These are phyloP conservation scores for Pseudococcus longispinus DNA, from an alignment of 2,888 invertebrate species.

Conservation along the genomic window DNA sequence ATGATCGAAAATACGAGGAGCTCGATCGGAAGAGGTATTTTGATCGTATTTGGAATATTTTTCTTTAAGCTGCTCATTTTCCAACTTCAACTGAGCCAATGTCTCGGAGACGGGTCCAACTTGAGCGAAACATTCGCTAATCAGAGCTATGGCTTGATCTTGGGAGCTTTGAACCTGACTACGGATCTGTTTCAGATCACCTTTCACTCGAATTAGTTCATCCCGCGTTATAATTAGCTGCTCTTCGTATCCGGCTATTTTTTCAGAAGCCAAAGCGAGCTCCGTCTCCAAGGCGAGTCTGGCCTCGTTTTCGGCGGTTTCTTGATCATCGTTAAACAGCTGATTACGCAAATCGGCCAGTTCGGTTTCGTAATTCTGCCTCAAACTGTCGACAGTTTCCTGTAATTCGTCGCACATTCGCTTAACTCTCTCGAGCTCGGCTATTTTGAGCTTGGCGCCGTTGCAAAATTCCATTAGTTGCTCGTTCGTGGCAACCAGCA, in stretches of 20 bases:
- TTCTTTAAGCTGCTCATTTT: constrained; percentile 5
- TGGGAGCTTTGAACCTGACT: not conserved
- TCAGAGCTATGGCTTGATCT: not conserved
- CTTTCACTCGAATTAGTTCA: not conserved
- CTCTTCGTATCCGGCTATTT: not conserved
- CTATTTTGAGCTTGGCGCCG: not conserved
- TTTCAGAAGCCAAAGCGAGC: not conserved
- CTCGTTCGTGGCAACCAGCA: constrained; percentile 5
- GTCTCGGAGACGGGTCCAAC: not conserved
- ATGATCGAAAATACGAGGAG: not conserved
- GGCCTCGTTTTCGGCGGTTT: not conserved
- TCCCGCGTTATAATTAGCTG: not conserved
- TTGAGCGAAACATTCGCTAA: not conserved
- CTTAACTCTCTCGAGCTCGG: not conserved
- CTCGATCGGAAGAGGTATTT: not conserved
- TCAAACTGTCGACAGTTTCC: not conserved
- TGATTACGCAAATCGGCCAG: not conserved
- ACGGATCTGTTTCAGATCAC: not conserved
- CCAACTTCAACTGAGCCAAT: not conserved
- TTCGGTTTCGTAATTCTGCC: not conserved
- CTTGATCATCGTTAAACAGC: not conserved
- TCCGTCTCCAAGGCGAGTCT: not conserved
- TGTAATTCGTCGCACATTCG: constrained; percentile 20
- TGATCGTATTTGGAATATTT: not conserved
- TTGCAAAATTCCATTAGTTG: constrained; percentile 3